phyloP scores from a whole-genome alignment of 2,888 invertebrate genomes.

The Euphydryas editha region DNA sequence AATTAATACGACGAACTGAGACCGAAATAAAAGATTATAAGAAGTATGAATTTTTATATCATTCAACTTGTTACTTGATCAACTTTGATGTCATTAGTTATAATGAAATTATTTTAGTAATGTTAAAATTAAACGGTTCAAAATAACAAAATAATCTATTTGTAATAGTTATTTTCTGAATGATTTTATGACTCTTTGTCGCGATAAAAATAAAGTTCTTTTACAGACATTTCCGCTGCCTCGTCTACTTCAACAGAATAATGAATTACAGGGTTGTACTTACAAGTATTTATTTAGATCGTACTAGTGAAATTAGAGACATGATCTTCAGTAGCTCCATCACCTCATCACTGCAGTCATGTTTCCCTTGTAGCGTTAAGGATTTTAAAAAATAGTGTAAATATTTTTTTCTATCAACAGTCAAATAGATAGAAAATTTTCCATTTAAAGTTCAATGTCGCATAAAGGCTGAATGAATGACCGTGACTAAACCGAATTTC shows the following conservation, averaged over 20 bases:
- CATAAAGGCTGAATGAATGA: conserved; percentile 19
- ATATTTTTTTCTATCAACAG: conserved; percentile 56
- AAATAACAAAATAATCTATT: not conserved
- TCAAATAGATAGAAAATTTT: conserved; percentile 58
- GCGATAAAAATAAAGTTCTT: not conserved
- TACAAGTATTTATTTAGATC: conserved; percentile 70
- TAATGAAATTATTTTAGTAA: conserved; percentile 2
- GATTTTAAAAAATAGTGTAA: conserved; percentile 46
- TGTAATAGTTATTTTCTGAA: conserved; percentile 1
- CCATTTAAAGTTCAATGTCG: conserved; percentile 36
- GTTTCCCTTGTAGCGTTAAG: conserved; percentile 39
- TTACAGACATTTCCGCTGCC: not conserved
- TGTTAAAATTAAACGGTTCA: not conserved
- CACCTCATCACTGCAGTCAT: conserved; percentile 34
- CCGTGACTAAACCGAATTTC: conserved; percentile 31
- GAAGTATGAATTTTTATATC: conserved; percentile 3
- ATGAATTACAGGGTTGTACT: conserved; percentile 55
- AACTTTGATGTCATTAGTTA: not conserved
- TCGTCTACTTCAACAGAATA: conserved; percentile 37
- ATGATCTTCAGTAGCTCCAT: conserved; percentile 39
- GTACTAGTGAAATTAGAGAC: conserved; percentile 53
- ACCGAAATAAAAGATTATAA: too few species aligned
- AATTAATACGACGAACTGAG: not conserved
- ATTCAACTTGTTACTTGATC: conserved; percentile 5
- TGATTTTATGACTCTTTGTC: not conserved